Evolutionary conservation across 1,140 invertebrate genomes (phyloP).

Genomic region (Dysdera silvatica): DNA sequence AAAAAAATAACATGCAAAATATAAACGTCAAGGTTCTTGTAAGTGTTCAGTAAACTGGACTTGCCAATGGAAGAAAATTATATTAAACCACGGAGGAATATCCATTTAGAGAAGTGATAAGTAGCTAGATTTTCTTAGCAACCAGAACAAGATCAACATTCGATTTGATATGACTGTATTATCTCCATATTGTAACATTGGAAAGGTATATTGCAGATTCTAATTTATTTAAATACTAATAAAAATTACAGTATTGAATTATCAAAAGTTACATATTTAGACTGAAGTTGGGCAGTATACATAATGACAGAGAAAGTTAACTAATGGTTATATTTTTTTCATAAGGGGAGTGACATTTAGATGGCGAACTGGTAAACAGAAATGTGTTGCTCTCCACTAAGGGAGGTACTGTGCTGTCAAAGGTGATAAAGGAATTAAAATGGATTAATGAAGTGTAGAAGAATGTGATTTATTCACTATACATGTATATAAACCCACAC

Average conservation of each 20-base stretch:
- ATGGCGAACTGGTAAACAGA: slow-evolving; percentile 20
- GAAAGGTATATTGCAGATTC: slow-evolving; percentile 32
- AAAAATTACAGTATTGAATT: neutral
- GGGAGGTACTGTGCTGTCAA: slow-evolving; percentile 19
- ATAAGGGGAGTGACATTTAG: slow-evolving; percentile 37
- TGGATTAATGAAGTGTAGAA: neutral
- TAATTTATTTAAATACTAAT: slow-evolving; percentile 37
- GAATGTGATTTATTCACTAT: neutral
- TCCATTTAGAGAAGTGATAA: too few species aligned
- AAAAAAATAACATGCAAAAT: too few species aligned
- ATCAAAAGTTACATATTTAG: neutral
- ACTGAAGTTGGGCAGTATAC: slow-evolving; percentile 8
- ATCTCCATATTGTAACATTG: slow-evolving; percentile 29
- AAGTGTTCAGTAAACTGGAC: too few species aligned
- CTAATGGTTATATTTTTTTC: slow-evolving; percentile 40
- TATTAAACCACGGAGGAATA: too few species aligned
- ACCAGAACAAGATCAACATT: too few species aligned
- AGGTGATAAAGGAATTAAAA: slow-evolving; percentile 9
- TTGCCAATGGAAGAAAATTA: too few species aligned
- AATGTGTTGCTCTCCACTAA: slow-evolving; percentile 17
- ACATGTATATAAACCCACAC: neutral
- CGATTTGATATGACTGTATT: too few species aligned
- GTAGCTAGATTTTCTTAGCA: too few species aligned
- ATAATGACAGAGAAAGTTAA: slow-evolving; percentile 31
- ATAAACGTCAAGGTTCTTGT: too few species aligned